These are phyloP conservation scores for Masnerella sp. DNA, from an alignment of 2,888 invertebrate genomes.

Conservation along the genomic window DNA sequence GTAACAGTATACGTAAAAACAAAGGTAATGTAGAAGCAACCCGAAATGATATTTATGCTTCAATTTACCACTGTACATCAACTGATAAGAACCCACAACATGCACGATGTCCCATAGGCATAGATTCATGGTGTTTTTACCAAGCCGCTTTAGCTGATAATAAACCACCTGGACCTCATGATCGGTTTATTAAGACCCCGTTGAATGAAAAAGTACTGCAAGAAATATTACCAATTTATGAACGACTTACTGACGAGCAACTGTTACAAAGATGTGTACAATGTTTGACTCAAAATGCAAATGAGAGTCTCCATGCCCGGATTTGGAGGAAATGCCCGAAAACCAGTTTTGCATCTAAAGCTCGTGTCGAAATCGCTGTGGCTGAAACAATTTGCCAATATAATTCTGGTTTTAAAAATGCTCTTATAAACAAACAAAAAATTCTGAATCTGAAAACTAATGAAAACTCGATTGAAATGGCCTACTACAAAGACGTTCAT, in stretches of 20 bases:
- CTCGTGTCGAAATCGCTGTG: constrained; percentile 10
- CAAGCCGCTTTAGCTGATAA: constrained; percentile 1
- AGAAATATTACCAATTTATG: constrained; percentile 26
- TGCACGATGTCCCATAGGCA: constrained; percentile 15
- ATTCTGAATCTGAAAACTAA: neutral
- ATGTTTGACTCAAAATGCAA: constrained; percentile 41
- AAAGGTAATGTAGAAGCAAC: neutral
- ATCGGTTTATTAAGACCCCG: constrained; percentile 1
- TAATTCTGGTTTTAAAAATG: neutral
- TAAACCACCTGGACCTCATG: constrained; percentile 20
- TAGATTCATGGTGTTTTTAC: constrained; percentile 14
- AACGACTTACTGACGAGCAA: neutral
- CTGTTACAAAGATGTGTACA: constrained; percentile 25
- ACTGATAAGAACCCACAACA: constrained; percentile 6
- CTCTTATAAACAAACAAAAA: neutral
- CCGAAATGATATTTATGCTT: constrained; percentile 5
- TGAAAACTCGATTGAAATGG: neutral
- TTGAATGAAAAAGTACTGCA: constrained; percentile 1
- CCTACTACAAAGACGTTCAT: neutral
- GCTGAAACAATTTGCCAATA: constrained; percentile 1
- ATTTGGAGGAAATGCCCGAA: constrained; percentile 17
- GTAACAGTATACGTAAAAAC: constrained; percentile 13
- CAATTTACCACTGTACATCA: constrained; percentile 12
- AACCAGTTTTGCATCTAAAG: neutral
- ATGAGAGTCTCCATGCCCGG: constrained; percentile 35